Percentiles rank a stretch among this genome's conserved stretches.
Conservation (phyloP, 2,888 invertebrate species). For the Polydrusus tereticollis region DNA sequence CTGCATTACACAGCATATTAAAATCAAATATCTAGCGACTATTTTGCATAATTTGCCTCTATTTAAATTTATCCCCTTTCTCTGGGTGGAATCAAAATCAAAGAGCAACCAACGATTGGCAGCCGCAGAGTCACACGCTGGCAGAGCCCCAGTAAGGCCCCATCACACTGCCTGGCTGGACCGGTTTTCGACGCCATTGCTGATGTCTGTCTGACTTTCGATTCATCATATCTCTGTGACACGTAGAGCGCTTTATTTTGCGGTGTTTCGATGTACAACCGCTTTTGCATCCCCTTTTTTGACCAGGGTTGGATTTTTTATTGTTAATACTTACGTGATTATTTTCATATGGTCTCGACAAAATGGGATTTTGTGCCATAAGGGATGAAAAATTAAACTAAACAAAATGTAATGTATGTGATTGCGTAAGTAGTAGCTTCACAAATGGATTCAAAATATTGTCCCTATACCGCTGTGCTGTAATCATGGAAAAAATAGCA, state of each 20-base stretch:
- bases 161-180: constrained; percentile 21
- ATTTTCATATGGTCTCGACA: too few relatives aligned
- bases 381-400: too few relatives aligned
- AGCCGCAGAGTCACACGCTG: constrained; percentile 31
- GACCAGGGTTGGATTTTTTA: not conserved
- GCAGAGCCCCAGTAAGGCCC: constrained; percentile 26
- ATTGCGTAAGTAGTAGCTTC: too few relatives aligned
- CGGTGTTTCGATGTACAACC: constrained; percentile 30
- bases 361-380: too few relatives aligned
- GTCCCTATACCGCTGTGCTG: too few relatives aligned
- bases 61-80: constrained; percentile 4
- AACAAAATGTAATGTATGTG: too few relatives aligned
- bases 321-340: too few relatives aligned
- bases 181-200: constrained; percentile 46
- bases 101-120: constrained; percentile 33
- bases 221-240: constrained; percentile 41
- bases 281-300: not conserved
- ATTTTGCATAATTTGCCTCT: constrained; percentile 6
- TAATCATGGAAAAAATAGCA: too few relatives aligned
- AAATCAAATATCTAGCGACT: not conserved
- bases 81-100: constrained; percentile 19
- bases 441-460: too few relatives aligned
- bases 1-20: not conserved
- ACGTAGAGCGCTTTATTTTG: constrained; percentile 36
- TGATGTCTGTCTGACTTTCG: constrained; percentile 37